A percentile compares a stretch with the other conserved stretches of the same genome.
These are phyloP conservation scores for Catagonus wagneri DNA, from an alignment of 2,113 vertebrate species.

Conservation along the genomic window DNA sequence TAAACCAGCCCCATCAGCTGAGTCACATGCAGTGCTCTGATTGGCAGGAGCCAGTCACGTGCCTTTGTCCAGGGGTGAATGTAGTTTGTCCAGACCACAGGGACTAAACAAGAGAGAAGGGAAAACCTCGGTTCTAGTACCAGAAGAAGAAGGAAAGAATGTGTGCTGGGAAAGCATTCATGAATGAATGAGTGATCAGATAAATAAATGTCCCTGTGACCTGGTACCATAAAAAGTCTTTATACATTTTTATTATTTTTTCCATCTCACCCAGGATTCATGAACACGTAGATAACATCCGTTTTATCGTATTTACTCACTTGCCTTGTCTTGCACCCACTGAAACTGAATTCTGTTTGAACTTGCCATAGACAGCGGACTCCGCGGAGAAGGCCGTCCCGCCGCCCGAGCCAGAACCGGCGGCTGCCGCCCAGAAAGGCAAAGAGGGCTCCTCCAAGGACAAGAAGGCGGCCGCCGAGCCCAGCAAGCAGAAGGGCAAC, in stretches of 20 bases:
- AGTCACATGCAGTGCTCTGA: fast-evolving
- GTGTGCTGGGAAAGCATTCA: background rate
- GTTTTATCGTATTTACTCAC: background rate
- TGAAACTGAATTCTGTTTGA: slow-evolving; percentile 73
- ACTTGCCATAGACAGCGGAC: slow-evolving; percentile 83
- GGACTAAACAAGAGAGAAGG: background rate
- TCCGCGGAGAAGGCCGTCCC: slow-evolving; percentile 81
- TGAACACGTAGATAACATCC: background rate
- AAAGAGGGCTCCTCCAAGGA: slow-evolving; percentile 85
- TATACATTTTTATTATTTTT: background rate
- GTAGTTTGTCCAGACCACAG: background rate
- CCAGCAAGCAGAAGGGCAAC: slow-evolving; percentile 77
- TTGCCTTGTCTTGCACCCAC: background rate
- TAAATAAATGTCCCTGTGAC: background rate
- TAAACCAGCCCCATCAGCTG: background rate
- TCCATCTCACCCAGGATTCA: background rate
- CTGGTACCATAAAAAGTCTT: background rate
- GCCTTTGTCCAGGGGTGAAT: background rate
- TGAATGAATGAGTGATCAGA: background rate
- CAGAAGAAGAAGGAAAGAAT: background rate
- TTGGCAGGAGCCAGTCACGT: background rate
- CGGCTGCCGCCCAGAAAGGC: slow-evolving; percentile 85
- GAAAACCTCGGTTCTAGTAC: background rate
- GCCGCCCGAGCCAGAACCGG: slow-evolving; percentile 78
- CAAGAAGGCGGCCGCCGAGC: slow-evolving; percentile 71